phyloP scores from a whole-genome alignment of 35 echinoderm and acorn worm species.

The Diadema setosum region DNA sequence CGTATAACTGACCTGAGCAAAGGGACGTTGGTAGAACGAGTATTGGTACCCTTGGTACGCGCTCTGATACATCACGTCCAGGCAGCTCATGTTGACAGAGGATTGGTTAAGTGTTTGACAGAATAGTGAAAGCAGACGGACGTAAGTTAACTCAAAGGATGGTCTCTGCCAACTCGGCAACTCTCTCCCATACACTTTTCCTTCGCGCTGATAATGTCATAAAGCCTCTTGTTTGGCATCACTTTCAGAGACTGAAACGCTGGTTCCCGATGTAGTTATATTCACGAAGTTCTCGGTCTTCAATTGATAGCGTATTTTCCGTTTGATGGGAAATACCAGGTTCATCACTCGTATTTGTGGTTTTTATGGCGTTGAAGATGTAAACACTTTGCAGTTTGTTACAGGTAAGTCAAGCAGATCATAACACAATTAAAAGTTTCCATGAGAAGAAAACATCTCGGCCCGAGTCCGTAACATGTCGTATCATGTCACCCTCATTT shows the following conservation, averaged over 20 bases:
- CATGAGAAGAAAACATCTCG: too few relatives aligned
- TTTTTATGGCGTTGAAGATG: too few relatives aligned
- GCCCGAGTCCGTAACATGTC: too few relatives aligned
- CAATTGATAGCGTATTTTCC: too few relatives aligned
- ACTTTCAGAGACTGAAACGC: background rate
- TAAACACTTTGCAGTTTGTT: too few relatives aligned
- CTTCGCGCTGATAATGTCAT: background rate
- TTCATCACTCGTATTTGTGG: too few relatives aligned
- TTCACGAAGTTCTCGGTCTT: too few relatives aligned
- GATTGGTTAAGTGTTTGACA: background rate
- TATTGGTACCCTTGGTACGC: conserved; percentile 70
- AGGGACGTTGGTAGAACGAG: conserved; percentile 60
- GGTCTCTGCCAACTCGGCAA: background rate
- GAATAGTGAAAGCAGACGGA: background rate
- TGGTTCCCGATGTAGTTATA: background rate
- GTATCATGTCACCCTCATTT: too few relatives aligned
- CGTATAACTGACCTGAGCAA: conserved; percentile 54
- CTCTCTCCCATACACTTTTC: background rate
- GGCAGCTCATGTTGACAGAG: conserved; percentile 56
- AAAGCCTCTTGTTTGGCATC: background rate
- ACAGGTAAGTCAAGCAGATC: too few relatives aligned
- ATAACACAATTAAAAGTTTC: too few relatives aligned
- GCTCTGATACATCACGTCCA: conserved; percentile 79
- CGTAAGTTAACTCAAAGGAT: background rate
- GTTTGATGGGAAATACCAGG: too few relatives aligned